Evolutionary conservation across 2,888 invertebrate species (phyloP), one percentile per base, ranked within the genome.

Genomic region (Tiliacea citrago): DNA sequence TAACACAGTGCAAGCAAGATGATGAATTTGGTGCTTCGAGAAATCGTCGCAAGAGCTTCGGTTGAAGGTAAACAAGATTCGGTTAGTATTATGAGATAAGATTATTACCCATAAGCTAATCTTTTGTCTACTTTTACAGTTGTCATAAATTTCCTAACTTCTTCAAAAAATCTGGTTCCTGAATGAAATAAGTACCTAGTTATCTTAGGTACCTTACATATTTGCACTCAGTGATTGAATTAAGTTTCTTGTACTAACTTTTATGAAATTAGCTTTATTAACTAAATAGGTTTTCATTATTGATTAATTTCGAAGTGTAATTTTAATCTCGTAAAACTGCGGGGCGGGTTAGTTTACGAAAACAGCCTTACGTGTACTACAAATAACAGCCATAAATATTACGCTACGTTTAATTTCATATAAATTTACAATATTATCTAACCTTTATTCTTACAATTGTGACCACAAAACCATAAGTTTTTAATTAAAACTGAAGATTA

Each of bases 41-140:
- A 95, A 87, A 95, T 95, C 88, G 94, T 96, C 83, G 92, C 94
- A 72, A 93, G 88, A 88, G 95, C 92, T 75, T 93, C 94, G 63
- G 89, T 93, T 75, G 94, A 94, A 90, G 89, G 93, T 55, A 95
- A 95, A 83, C 92, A 93, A 88, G 87, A 91, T 81, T 92, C 88
- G 93, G 96, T 96, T 86, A 89, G 95, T 66, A 66, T 29, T n/a
- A 62, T 16, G 16, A 47, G 45, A 13, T 39, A 39, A 4, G 39
- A 5, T n/a, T 29, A 57, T 18, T 0, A 18, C 0, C 2, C 29
- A 57, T 57, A 18, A 29, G 16, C 18, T 35, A 10, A 9, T 18
- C 2, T 58, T 60, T 39, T 58, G 3, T n/a, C 16, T 21, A n/a
- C 0, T 10, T n/a, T 35, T 57, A 57, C 10, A n/a, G 3, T 10